Evolutionary conservation across 64 coral and sea anemone genomes (phyloP), one percentile per base, ranked within the genome.

Genomic region (Cladopsammia gracilis): DNA sequence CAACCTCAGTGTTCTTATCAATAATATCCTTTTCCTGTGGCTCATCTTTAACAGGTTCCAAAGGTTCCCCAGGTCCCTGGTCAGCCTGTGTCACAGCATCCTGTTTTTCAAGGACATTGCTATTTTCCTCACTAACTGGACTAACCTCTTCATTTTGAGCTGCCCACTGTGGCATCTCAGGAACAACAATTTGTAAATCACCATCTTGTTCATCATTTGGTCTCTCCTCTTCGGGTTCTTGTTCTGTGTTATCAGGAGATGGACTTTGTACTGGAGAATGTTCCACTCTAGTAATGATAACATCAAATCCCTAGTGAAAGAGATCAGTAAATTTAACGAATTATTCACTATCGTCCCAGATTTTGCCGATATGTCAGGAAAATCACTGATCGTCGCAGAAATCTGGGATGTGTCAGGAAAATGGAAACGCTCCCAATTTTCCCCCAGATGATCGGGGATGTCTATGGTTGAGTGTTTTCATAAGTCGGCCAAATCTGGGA

Each of bases 201-300:
- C 8, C 9, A 5, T 61, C 43, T 20, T 18, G 19, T 82, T 64
- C 58, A 44, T 69, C 62, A 14, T 22, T 66, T 49, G 60, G 19
- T 49, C 45, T 19, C 7, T 47, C 56, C 18, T 13, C 44, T 25
- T 67, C 45, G 18, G 72, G 43, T 67, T 68, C 80, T 84, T 67
- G 43, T 68, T 59, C 14, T 16, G 18, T 22, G 8, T 26, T 25
- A 24, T 84, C 62, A 67, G 62, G 80, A 3, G 62, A 51, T 67
- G 62, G 18, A 84, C 3, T 84, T 5, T 24, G 15, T 23, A 20
- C 44, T 49, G 77, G 54, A 43, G 25, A 60, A 18, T 34, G 58
- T 62, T 68, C 80, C 44, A 84, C 19, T 67, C n/a, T 68, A 24
- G 80, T 67, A 47, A 84, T 84, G 80, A 84, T 84, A 2, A 84